Base-by-base conservation (phyloP, 2,888 invertebrate genomes). In the Microctonus aethiopoides region DNA sequence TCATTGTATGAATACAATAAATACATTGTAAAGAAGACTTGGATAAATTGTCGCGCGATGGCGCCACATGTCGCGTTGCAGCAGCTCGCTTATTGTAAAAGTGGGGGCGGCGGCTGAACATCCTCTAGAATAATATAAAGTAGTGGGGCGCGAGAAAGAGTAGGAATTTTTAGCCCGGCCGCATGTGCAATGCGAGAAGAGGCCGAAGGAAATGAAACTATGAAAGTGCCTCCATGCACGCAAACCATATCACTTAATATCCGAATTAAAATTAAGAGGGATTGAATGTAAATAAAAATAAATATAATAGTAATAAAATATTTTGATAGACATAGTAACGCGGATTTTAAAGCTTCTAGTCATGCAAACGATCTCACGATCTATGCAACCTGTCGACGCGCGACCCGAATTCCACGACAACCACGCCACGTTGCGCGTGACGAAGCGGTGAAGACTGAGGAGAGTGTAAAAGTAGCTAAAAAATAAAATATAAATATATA, bases 391-490 rank as follows among this genome's bases (percentile, higher is more conserved):
- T 36, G 76, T 73, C 68, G 80, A 75, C 81, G 78, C 80, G 79
- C 80, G 83, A 83, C 80, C 80, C 81, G 81, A 81, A 81, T 84
- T 82, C 80, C 81, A 77, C 70, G 67, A 71, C 72, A 63, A 68
- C 68, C 56, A 60, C 67, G 64, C 71, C 71, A 68, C 71, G 63
- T 71, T 57, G 71, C 72, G 61, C 72, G 74, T 74, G 75, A 75
- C 70, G 72, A 72, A 74, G 69, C 62, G 39, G 60, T 57, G 32
- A 68, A 32, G 29, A 51, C 10, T n/a, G 16, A 65, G 32, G 3
- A 46, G n/a, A n/a, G n/a, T n/a, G 67, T 56, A 26, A 29, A 13
- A 34, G 11, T 34, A 51, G 26, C 34, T 51, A 22, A 60, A 22
- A 64, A 20, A 59, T 29, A 64, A 7, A 11, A 64, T 32, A 59